Percentiles rank a stretch among this genome's conserved stretches.
phyloP scores from a whole-genome alignment of 2,797 vertebrate species.

The Cyclura pinguis region DNA sequence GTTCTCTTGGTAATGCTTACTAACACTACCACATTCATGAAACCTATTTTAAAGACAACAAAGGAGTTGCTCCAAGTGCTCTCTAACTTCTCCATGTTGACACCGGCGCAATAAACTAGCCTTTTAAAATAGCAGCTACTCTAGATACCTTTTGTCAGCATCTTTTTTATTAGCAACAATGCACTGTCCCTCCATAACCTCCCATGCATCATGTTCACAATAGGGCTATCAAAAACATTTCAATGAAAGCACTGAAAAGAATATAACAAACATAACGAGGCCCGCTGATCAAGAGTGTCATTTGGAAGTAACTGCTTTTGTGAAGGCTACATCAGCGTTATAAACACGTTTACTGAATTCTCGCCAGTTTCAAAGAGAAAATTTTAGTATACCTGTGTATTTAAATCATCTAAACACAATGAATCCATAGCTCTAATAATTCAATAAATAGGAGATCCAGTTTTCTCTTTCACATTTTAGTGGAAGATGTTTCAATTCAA shows the following conservation, averaged over 20 bases:
- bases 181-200: slow-evolving; percentile 24
- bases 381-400: not conserved
- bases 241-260: slow-evolving; percentile 12
- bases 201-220: slow-evolving; percentile 24
- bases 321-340: not conserved
- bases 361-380: not conserved
- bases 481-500: slow-evolving; percentile 4
- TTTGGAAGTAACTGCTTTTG: not conserved
- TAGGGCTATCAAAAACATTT: slow-evolving; percentile 14
- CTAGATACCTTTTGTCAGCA: slow-evolving; percentile 28
- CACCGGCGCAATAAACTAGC: slow-evolving; percentile 23
- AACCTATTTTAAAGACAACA: slow-evolving; percentile 28
- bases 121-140: not conserved
- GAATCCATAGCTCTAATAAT: not conserved
- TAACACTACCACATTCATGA: not conserved
- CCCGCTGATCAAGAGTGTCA: not conserved
- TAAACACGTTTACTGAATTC: not conserved
- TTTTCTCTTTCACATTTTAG: not conserved
- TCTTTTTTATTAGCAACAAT: slow-evolving; percentile 40
- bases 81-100: slow-evolving; percentile 11
- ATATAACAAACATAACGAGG: not conserved
- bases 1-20: slow-evolving; percentile 13
- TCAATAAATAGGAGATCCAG: not conserved
- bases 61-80: slow-evolving; percentile 18
- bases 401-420: not conserved